Conservation (phyloP, 2,888 invertebrate species). For the Bembecia ichneumoniformis region DNA sequence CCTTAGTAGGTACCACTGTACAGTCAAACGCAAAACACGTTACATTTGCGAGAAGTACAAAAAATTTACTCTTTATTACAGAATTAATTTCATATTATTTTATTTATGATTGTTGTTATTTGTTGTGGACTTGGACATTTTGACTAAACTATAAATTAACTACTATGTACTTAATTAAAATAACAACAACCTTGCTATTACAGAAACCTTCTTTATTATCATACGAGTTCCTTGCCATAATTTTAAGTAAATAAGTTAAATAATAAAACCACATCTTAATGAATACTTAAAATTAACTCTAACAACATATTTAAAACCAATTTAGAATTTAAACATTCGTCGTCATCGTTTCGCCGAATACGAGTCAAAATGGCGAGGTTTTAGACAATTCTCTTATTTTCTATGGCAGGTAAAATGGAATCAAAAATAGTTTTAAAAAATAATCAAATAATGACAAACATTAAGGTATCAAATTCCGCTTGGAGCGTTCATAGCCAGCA, state of each 20-base stretch:
- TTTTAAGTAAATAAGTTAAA: conserved; percentile 70
- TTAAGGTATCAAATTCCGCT: conserved; percentile 12
- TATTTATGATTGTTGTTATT: too few species aligned
- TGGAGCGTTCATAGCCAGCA: too few species aligned
- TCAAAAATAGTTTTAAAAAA: conserved; percentile 58
- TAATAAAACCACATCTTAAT: conserved; percentile 70
- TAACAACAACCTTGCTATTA: conserved; percentile 12
- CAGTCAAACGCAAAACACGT: too few species aligned
- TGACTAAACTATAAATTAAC: too few species aligned
- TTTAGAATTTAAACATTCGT: conserved; percentile 38
- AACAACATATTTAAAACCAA: conserved; percentile 37
- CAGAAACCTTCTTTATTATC: conserved; percentile 63
- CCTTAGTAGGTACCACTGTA: too few species aligned
- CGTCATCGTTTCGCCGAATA: conserved; percentile 18
- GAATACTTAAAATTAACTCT: conserved; percentile 69
- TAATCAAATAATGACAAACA: conserved; percentile 42
- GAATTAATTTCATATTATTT: too few species aligned
- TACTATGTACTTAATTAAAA: background rate
- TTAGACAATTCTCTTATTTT: conserved; percentile 55
- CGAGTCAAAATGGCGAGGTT: conserved; percentile 33
- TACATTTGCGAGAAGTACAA: too few species aligned
- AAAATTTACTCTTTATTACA: too few species aligned
- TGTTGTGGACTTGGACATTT: too few species aligned
- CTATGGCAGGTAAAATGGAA: conserved; percentile 67
- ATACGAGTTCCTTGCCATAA: conserved; percentile 69